Conservation (phyloP, 2,888 invertebrate species). For the Yponomeuta sedellus region DNA sequence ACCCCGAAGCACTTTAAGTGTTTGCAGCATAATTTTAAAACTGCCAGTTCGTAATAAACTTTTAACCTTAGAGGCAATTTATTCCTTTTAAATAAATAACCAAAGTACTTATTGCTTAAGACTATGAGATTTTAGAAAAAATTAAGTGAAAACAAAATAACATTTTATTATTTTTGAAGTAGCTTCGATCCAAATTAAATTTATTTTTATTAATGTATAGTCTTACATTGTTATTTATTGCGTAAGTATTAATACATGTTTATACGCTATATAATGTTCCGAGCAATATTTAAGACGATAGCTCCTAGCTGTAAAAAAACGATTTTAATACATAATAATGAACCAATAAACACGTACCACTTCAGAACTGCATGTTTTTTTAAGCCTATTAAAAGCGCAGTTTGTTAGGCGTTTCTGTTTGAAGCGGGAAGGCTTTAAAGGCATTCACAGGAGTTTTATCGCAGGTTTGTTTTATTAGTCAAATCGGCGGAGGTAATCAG, state of each 20-base stretch:
- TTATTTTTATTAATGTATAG: constrained; percentile 19
- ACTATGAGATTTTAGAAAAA: background rate
- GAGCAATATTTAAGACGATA: constrained; percentile 25
- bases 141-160: constrained; percentile 12
- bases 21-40: background rate
- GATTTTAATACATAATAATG: constrained; percentile 24
- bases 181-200: constrained; percentile 2
- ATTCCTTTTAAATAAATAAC: background rate
- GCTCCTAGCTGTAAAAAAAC: constrained; percentile 11
- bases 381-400: background rate
- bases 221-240: constrained; percentile 51
- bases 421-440: background rate
- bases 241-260: constrained; percentile 40
- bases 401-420: background rate
- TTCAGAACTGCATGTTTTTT: background rate
- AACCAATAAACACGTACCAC: constrained; percentile 13
- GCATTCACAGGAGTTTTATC: constrained; percentile 3
- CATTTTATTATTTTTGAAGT: background rate
- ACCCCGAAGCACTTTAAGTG: too few species aligned
- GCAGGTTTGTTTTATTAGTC: background rate
- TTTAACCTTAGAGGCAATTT: background rate
- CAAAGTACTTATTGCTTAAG: constrained; percentile 15
- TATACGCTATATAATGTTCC: constrained; percentile 14
- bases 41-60: background rate
- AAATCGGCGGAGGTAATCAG: constrained; percentile 10